A percentile compares a stretch with the other conserved stretches of the same genome.
Conservation (phyloP, 2,888 invertebrate genomes). For the Eupithecia exiguata region DNA sequence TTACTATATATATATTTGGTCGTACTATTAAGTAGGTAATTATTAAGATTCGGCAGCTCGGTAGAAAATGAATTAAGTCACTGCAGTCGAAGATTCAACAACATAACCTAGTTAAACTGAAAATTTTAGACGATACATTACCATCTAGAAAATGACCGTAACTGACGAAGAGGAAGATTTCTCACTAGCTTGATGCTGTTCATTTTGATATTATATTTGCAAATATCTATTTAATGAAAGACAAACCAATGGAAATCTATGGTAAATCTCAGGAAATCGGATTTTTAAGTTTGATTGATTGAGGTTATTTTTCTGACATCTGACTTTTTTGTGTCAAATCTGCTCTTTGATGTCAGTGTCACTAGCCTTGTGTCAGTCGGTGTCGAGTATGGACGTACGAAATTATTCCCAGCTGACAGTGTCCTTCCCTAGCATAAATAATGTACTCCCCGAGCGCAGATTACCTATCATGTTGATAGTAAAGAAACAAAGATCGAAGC, state of each 20-base stretch:
- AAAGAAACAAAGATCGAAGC: too few relatives aligned
- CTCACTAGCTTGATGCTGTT: slow-evolving; percentile 62
- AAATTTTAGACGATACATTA: slow-evolving; percentile 44
- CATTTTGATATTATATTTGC: slow-evolving; percentile 50
- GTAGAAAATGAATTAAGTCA: not conserved
- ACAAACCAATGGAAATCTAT: not conserved
- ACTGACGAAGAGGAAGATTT: slow-evolving; percentile 61
- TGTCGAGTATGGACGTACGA: not conserved
- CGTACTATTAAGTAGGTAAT: not conserved
- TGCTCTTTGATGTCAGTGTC: not conserved
- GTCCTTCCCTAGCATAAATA: not conserved
- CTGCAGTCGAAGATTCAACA: not conserved
- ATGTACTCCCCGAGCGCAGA: too few relatives aligned
- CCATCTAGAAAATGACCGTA: slow-evolving; percentile 73
- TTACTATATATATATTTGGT: not conserved
- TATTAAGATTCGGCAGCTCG: not conserved
- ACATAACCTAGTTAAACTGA: not conserved
- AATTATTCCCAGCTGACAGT: not conserved
- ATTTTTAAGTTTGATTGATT: too few relatives aligned
- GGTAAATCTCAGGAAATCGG: too few relatives aligned
- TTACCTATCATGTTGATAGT: too few relatives aligned
- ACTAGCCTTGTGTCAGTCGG: not conserved
- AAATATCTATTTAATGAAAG: too few relatives aligned
- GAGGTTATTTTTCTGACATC: not conserved
- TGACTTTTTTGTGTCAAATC: not conserved